phyloP scores from a whole-genome alignment of 2,797 vertebrate species.

The Smutsia temminckii region DNA sequence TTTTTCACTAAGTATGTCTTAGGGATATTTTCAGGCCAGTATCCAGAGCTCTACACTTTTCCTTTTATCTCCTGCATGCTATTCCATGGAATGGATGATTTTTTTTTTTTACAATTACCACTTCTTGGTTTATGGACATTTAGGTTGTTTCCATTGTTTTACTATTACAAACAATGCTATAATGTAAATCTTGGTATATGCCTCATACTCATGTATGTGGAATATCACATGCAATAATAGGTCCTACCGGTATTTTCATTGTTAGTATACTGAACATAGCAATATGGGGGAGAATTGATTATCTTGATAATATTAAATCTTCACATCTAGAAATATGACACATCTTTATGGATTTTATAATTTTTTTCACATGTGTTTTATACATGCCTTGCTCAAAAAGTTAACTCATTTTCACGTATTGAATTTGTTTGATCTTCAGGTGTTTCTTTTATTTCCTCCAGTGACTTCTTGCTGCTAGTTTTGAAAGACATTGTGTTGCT shows the following conservation, averaged over 20 bases:
- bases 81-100: neutral
- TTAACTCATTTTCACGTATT: neutral
- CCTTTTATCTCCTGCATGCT: neutral
- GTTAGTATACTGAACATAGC: neutral
- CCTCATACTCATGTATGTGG: neutral
- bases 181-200: neutral
- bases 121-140: neutral
- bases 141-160: neutral
- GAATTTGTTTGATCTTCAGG: neutral
- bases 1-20: neutral
- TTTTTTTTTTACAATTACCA: neutral
- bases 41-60: neutral
- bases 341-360: neutral
- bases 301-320: neutral
- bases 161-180: neutral
- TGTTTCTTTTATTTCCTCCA: conserved; percentile 80
- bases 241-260: neutral
- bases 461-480: conserved; percentile 97
- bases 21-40: neutral
- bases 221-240: neutral
- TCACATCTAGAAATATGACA: neutral
- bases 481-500: conserved; percentile 94
- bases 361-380: conserved; percentile 12
- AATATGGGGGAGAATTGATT: conserved; percentile 13
- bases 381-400: neutral